Base-by-base conservation (phyloP, 2,888 invertebrate genomes). In the Eupithecia centaureata region DNA sequence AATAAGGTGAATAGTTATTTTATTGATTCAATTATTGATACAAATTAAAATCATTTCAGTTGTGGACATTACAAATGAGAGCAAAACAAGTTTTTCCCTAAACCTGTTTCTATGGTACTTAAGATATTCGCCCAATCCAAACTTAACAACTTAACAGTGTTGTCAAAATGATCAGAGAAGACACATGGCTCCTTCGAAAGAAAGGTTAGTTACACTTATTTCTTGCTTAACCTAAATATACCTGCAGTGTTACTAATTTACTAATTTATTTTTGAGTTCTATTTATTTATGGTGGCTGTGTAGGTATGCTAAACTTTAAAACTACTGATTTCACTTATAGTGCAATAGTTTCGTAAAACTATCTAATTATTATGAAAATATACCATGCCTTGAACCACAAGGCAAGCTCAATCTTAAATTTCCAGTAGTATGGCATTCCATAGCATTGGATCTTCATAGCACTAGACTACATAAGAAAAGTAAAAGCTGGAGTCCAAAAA, bases 91-190 rank as follows among this genome's bases (percentile, higher is more conserved):
- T 59, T 65, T 52, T 2, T 32, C 13, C 30, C 22, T 18, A 56
- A 65, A 69, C 69, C 47, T 38, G 69, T 69, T 65, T 66, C 10
- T 67, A 64, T 51, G 56, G 28, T 56, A 32, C 25, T 42, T 27
- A 32, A 59, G 28, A 33, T 63, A 70, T 38, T 58, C 63, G 42
- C n/a, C 15, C 22, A 33, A 57, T 33, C 18, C 13, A 32, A 15
- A 3, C 5, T 47, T 56, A 25, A 4, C 30, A n/a, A 56, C 57
- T 63, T 58, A 27, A 22, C 68, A 75, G 73, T 73, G 42, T 64
- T 63, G 32, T 58, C 25, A 70, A 59, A 64, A 75, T 75, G 75
- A 66, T 71, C 67, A 73, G 68, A 70, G 65, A 71, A 72, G 70
- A 68, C 18, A 68, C 75, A 63, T 73, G 71, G 70, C 70, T 75